Base-by-base conservation (phyloP, 2,113 vertebrate genomes). In the Elephantulus edwardii region DNA sequence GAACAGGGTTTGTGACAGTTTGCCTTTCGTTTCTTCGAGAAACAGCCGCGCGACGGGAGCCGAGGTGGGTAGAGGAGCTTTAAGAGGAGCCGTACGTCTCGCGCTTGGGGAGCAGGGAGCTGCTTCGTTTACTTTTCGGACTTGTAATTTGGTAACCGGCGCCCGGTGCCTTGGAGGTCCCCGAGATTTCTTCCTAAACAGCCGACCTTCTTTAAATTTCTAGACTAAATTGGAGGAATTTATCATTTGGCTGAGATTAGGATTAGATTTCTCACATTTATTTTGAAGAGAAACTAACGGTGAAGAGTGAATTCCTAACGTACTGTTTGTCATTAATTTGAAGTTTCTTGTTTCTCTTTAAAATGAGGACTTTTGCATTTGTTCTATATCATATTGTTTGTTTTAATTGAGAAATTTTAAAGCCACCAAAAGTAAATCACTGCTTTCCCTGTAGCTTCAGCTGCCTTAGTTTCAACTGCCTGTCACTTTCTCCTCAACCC, bases 31-130 rank as follows among this genome's bases (percentile, higher is more conserved):
- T 66, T 86, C 70, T 12, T 22, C 6, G 8, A 42, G 46, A 68
- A 82, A 58, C 58, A 0, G 54, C 16, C n/a, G 60, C 8, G 14
- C 9, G 68, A 40, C 3, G 52, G 16, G 6, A 8, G 26, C 2
- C 4, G 0, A 35, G 8, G 7, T 3, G 66, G 35, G 62, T 33
- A 7, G 30, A n/a, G 24, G 60, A 8, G 64, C 19, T 28, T 28
- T 13, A 17, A n/a, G 62, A 8, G 30, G 54, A 56, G 56, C 3
- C n/a, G n/a, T 60, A 5, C 0, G 5, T 3, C 22, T 1, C 0
- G n/a, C 11, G 0, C 9, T 8, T 68, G 6, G 19, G 17, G 38
- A 19, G 0, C 8, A 0, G 12, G 4, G 20, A 13, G 2, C 0
- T 0, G 60, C 33, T 5, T 8, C 6, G 0, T 28, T 54, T 33